Evolutionary conservation across 2,888 invertebrate genomes (phyloP), one percentile per base, ranked within the genome.

Genomic region (Lasioglossum lativentre): DNA sequence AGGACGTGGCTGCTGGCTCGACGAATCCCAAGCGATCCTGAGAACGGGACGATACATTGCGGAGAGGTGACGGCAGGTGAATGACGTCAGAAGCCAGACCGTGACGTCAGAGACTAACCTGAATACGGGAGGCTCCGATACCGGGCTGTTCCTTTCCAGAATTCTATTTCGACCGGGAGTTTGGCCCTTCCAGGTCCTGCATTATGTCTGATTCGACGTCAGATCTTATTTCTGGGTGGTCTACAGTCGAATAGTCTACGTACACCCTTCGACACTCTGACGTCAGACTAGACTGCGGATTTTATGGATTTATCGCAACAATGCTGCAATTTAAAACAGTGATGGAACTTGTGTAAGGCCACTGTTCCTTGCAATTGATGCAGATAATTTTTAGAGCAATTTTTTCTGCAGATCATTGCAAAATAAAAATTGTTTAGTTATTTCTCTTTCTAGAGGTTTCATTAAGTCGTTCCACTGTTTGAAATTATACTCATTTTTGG

Each of bases 21-120:
- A 90, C 90, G 91, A 89, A 91, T 90, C 82, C 86, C 80, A 73
- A 86, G 80, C 79, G 83, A 71, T 59, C 72, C 63, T 45, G 66
- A 47, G 66, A n/a, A 56, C 56, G 76, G 86, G 77, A 59, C 47
- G 81, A 78, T 42, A 80, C 63, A 56, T 66, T 80, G 84, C 75
- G 77, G 75, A 80, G 83, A 89, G 90, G 87, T 80, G 89, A 87
- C 86, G 85, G 88, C 92, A 92, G 92, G 91, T 94, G 91, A 92
- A 92, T 94, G 94, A 94, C 94, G 94, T 94, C 93, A 93, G 90
- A 90, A 87, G 89, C 89, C 90, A 91, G 82, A 85, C 82, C 82
- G 90, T 94, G 94, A 94, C 94, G 94, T 94, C 93, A 93, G 90
- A 90, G 90, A 83, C 76, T 88, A 91, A 86, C 88, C 89, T 85